A percentile compares a stretch with the other conserved stretches of the same genome.
Evolutionary conservation across 2,797 vertebrate genomes (phyloP).

Genomic region (Galagoides demidoff): DNA sequence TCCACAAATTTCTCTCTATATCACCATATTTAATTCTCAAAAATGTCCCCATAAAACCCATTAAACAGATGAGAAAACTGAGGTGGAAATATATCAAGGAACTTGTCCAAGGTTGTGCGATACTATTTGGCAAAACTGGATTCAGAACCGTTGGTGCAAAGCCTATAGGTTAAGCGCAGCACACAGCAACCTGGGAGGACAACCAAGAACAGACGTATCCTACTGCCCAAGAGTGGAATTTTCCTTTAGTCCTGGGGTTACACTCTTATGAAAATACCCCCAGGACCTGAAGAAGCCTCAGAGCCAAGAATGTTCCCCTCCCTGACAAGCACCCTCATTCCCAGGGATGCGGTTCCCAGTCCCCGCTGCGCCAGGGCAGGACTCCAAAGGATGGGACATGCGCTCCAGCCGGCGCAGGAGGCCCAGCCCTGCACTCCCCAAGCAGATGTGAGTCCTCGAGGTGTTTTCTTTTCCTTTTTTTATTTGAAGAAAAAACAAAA

Average conservation of each 20-base stretch:
- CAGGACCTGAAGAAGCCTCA: slow-evolving; percentile 8
- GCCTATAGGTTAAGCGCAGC: not conserved
- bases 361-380: slow-evolving; percentile 50
- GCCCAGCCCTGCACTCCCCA: slow-evolving; percentile 53
- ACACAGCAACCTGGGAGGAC: not conserved
- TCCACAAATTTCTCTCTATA: not conserved
- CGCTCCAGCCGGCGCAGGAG: slow-evolving; percentile 47
- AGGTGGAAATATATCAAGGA: not conserved
- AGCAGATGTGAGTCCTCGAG: slow-evolving; percentile 46
- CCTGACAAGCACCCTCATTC: slow-evolving; percentile 49
- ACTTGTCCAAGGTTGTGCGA: too few relatives aligned
- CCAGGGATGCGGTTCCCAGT: slow-evolving; percentile 12
- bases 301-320: slow-evolving; percentile 69
- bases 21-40: not conserved
- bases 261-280: slow-evolving; percentile 70
- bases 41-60: not conserved
- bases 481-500: slow-evolving; percentile 85
- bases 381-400: slow-evolving; percentile 28
- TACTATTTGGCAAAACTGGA: not conserved
- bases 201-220: slow-evolving; percentile 35
- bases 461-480: slow-evolving; percentile 78
- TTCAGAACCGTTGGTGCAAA: not conserved
- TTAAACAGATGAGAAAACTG: not conserved
- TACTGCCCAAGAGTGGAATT: slow-evolving; percentile 71
- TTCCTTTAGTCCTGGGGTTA: slow-evolving; percentile 67